A percentile compares a stretch with the other conserved stretches of the same genome.
These are phyloP conservation scores for Spondyliosoma cantharus DNA, from an alignment of 2,797 vertebrate species.

Conservation along the genomic window DNA sequence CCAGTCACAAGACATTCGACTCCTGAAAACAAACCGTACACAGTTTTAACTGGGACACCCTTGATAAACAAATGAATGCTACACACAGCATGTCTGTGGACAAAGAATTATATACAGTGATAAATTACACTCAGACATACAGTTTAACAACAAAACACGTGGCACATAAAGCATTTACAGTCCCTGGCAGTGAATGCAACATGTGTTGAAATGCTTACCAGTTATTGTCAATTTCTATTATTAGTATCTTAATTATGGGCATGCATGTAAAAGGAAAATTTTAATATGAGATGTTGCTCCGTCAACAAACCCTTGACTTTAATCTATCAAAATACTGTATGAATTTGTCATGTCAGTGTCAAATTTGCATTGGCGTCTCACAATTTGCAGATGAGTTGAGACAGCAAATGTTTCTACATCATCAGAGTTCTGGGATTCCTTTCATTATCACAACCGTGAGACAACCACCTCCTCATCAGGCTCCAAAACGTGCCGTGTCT, in stretches of 20 bases:
- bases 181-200: background rate
- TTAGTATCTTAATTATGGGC: background rate
- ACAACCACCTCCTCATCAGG: slow-evolving; percentile 45
- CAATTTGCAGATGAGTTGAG: slow-evolving; percentile 42
- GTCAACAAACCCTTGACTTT: slow-evolving; percentile 13
- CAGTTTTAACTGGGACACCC: slow-evolving; percentile 57
- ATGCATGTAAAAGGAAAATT: slow-evolving; percentile 2
- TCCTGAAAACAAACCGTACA: slow-evolving; percentile 75
- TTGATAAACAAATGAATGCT: slow-evolving; percentile 58
- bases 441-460: slow-evolving; percentile 78
- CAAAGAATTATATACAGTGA: slow-evolving; percentile 6
- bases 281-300: background rate
- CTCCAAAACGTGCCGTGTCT: slow-evolving; percentile 52
- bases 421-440: slow-evolving; percentile 61
- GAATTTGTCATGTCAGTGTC: slow-evolving; percentile 24
- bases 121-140: background rate
- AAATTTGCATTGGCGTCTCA: slow-evolving; percentile 53
- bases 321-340: slow-evolving; percentile 21
- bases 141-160: slow-evolving; percentile 13
- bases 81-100: slow-evolving; percentile 10
- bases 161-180: background rate
- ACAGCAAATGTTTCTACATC: background rate
- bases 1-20: slow-evolving; percentile 78
- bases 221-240: background rate
- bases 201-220: background rate